These are phyloP conservation scores for Notospermus geniculatus DNA, from an alignment of 1,140 invertebrate species.

Conservation along the genomic window DNA sequence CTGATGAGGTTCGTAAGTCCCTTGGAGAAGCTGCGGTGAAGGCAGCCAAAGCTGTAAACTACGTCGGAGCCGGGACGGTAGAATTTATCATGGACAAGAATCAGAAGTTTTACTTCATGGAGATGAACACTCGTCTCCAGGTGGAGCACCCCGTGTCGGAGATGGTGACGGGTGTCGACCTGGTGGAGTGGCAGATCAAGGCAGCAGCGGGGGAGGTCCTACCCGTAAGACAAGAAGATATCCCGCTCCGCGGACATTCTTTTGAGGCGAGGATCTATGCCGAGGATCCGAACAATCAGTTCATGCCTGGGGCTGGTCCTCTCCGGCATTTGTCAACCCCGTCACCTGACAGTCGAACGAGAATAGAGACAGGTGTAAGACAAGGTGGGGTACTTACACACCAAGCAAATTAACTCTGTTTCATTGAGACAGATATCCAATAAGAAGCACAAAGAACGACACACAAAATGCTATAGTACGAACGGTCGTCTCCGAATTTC, in stretches of 20 bases:
- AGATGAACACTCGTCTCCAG: conserved; percentile 58
- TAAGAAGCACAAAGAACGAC: no score
- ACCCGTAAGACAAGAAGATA: conserved; percentile 78
- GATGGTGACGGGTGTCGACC: conserved; percentile 88
- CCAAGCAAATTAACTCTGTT: no score
- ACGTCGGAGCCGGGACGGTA: conserved; percentile 73
- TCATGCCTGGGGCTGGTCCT: conserved; percentile 75
- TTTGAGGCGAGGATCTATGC: conserved; percentile 96
- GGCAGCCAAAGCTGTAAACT: conserved; percentile 86
- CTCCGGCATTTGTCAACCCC: conserved; percentile 67
- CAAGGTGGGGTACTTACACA: conserved; percentile 45
- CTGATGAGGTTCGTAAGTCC: conserved; percentile 69
- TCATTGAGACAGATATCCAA: no score
- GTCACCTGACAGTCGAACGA: conserved; percentile 28
- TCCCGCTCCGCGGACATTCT: conserved; percentile 70
- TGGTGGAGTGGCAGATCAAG: conserved; percentile 95
- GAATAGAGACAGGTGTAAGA: conserved; percentile 57
- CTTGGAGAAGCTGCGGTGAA: conserved; percentile 87
- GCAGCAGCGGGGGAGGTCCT: conserved; percentile 82
- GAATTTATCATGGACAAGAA: conserved; percentile 61
- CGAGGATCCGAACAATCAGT: conserved; percentile 79
- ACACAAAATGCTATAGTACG: no score
- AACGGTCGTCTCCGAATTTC: no score
- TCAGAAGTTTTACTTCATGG: conserved; percentile 95
- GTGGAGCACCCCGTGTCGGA: conserved; percentile 96